Conservation (phyloP, 2,888 invertebrate species). For the Lasioglossum pauxillum region DNA sequence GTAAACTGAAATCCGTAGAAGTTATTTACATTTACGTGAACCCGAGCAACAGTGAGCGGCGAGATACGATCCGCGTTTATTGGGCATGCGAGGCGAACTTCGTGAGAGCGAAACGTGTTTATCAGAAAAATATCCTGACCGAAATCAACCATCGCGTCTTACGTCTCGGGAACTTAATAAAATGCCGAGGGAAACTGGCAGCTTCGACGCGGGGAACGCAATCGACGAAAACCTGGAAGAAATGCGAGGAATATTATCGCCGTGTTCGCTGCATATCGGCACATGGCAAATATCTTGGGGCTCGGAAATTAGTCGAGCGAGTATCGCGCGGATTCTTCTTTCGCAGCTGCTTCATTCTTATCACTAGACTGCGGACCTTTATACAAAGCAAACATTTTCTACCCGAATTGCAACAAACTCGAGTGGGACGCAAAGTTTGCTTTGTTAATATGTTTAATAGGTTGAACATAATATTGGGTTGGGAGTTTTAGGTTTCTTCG, state of each 20-base stretch:
- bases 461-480: no score
- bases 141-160: neutral
- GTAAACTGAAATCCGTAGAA: neutral
- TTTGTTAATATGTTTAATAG: no score
- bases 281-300: neutral
- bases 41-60: neutral
- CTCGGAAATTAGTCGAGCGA: neutral
- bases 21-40: neutral
- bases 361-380: neutral
- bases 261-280: neutral
- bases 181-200: neutral
- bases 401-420: no score
- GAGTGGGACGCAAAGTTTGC: no score
- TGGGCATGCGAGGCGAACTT: neutral
- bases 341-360: neutral
- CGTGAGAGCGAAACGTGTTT: neutral
- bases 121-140: constrained; percentile 1
- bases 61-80: neutral
- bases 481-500: no score
- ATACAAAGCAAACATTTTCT: no score
- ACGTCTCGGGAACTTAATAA: neutral
- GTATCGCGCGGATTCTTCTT: neutral
- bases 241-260: neutral
- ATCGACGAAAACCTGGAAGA: constrained; percentile 2
- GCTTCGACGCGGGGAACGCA: neutral